These are phyloP conservation scores for Papilio xuthus DNA, from an alignment of 1,140 invertebrate genomes.

Conservation along the genomic window DNA sequence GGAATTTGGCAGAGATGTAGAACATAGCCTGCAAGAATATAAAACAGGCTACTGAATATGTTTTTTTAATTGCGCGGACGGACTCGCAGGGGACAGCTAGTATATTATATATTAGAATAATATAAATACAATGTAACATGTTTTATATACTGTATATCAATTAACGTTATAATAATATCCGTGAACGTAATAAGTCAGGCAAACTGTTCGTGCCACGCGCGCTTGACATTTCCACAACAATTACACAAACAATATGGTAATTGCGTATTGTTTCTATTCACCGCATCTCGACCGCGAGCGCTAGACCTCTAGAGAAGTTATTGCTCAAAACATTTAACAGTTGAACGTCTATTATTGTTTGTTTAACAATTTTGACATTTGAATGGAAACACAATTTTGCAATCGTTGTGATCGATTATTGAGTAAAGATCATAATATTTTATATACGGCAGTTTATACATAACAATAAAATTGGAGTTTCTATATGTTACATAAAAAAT, in stretches of 20 bases:
- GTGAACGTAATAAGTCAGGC: neutral
- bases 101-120: too few species aligned
- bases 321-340: conserved; percentile 29
- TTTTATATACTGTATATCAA: neutral
- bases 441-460: neutral
- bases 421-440: neutral
- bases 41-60: too few species aligned
- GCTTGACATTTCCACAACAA: conserved; percentile 47
- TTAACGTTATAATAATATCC: conserved; percentile 1
- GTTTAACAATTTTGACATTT: conserved; percentile 38
- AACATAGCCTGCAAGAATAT: too few species aligned
- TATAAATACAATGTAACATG: neutral
- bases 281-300: neutral
- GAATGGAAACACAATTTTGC: neutral
- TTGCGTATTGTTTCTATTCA: conserved; percentile 39
- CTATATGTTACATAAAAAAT: too few species aligned
- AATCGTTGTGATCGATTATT: neutral
- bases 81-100: too few species aligned
- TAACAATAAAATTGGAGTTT: too few species aligned
- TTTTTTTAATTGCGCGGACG: too few species aligned
- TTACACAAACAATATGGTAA: conserved; percentile 48
- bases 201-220: conserved; percentile 48
- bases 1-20: too few species aligned
- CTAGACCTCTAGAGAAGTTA: neutral
- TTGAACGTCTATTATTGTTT: conserved; percentile 30